phyloP scores from a whole-genome alignment of 2,797 vertebrate genomes.

The Carcharodon carcharias region DNA sequence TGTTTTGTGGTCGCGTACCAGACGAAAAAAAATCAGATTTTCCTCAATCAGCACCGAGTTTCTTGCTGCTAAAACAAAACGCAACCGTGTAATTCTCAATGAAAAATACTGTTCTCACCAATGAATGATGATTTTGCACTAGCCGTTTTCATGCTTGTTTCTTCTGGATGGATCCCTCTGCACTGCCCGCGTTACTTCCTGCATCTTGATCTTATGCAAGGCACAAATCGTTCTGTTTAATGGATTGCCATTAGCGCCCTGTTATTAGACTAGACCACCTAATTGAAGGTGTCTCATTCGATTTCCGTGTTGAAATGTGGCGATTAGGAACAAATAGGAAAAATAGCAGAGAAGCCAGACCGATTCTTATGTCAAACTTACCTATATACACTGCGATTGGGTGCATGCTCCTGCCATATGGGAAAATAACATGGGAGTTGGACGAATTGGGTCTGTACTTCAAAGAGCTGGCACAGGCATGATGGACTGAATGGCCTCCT shows the following conservation, averaged over 20 bases:
- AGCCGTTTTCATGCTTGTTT: neutral
- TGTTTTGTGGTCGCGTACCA: neutral
- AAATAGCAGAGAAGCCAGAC: neutral
- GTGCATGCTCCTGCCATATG: neutral
- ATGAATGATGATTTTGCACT: neutral
- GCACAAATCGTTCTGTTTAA: neutral
- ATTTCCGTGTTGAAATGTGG: neutral
- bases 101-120: neutral
- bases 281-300: neutral
- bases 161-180: neutral
- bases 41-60: neutral
- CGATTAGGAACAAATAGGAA: neutral
- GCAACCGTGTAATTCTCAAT: neutral
- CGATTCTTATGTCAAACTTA: neutral
- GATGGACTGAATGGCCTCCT: neutral
- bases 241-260: neutral
- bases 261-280: neutral
- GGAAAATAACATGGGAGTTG: neutral
- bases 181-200: neutral
- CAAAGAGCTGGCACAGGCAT: neutral
- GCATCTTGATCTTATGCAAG: neutral
- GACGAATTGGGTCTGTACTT: neutral
- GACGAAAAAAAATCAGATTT: neutral
- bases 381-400: neutral
- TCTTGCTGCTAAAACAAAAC: neutral